A percentile compares a stretch with the other conserved stretches of the same genome.
Evolutionary conservation across 53 echinoderm and acorn worm species (phyloP).

Genomic region (Holothuria scabra): DNA sequence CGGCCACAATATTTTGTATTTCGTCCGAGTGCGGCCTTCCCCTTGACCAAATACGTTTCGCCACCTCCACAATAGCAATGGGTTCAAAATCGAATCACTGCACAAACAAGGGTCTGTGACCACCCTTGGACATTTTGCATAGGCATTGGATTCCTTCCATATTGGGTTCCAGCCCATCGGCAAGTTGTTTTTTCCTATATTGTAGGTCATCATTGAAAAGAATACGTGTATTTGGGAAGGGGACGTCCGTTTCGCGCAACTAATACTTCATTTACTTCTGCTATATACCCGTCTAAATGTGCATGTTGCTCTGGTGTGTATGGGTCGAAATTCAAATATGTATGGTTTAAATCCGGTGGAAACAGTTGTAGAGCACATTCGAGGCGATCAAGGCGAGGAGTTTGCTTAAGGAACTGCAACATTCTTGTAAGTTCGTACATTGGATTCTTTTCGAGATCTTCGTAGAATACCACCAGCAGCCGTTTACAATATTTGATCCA

Average conservation of each 20-base stretch:
- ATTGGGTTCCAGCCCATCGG: no score
- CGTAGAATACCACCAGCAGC: conserved; percentile 31
- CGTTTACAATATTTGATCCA: conserved; percentile 44
- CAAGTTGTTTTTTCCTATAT: background rate
- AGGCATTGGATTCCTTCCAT: no score
- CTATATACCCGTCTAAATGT: conserved; percentile 39
- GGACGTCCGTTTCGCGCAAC: conserved; percentile 31
- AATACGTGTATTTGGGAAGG: conserved; percentile 28
- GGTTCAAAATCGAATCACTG: no score
- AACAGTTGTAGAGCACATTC: conserved; percentile 23
- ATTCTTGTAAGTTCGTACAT: conserved; percentile 25
- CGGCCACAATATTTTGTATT: no score
- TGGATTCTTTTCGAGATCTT: conserved; percentile 36
- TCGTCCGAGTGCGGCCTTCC: no score
- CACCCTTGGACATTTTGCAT: no score
- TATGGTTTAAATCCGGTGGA: conserved; percentile 35
- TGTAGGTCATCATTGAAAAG: conserved; percentile 22
- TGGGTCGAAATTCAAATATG: conserved; percentile 40
- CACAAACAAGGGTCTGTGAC: no score
- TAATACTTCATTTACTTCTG: conserved; percentile 31
- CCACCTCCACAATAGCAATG: no score
- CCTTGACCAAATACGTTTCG: no score
- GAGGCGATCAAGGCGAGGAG: conserved; percentile 6
- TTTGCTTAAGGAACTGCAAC: conserved; percentile 28
- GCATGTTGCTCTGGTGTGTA: conserved; percentile 28